Evolutionary conservation across 2,113 vertebrate genomes (phyloP).

Genomic region (Callocephalon fimbriatum): DNA sequence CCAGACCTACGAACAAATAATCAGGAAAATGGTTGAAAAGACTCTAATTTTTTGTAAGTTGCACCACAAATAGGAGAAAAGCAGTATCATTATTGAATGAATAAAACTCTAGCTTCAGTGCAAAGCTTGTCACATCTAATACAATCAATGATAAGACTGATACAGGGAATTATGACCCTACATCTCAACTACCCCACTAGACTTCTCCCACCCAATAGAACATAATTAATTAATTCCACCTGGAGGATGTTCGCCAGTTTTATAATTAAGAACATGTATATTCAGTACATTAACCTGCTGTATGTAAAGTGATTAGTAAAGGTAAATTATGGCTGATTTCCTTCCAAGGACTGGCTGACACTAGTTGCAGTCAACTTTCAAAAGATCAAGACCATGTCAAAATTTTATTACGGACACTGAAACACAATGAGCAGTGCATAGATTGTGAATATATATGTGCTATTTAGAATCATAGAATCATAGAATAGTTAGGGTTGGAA

Average conservation of each 20-base stretch:
- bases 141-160: constrained; percentile 34
- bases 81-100: not conserved
- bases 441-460: not conserved
- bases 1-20: not conserved
- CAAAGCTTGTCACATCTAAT: constrained; percentile 68
- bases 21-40: not conserved
- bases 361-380: not conserved
- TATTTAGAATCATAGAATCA: not conserved
- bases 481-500: too few relatives aligned
- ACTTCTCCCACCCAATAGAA: constrained; percentile 46
- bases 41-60: constrained; percentile 13
- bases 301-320: constrained; percentile 41
- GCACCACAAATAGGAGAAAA: not conserved
- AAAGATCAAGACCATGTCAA: not conserved
- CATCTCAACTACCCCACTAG: constrained; percentile 38
- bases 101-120: not conserved
- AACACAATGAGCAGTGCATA: not conserved
- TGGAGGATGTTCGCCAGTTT: constrained; percentile 38
- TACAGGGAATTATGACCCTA: constrained; percentile 53
- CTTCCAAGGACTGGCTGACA: not conserved
- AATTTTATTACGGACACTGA: not conserved
- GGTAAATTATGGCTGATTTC: constrained; percentile 8
- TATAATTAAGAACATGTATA: constrained; percentile 68
- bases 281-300: not conserved
- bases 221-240: constrained; percentile 70